Base-by-base conservation (phyloP, 2,888 invertebrate genomes). In the Acleris literana region DNA sequence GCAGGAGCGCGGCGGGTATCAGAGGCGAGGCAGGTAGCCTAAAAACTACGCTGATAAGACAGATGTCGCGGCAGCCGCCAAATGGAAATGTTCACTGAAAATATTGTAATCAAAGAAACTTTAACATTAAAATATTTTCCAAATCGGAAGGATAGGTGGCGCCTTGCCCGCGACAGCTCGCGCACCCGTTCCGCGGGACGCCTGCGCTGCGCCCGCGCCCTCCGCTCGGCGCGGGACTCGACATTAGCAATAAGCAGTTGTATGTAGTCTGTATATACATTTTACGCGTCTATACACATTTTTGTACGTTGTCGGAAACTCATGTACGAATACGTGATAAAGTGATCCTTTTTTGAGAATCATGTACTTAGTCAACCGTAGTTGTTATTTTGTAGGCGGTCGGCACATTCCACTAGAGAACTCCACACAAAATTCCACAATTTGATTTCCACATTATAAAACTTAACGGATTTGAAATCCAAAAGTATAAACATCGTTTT, bases 241-340 rank as follows among this genome's bases (percentile, higher is more conserved):
- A 90, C 86, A 84, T 86, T 92, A 92, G 90, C 90, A 90, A 91
- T 92, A 92, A 92, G 90, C 92, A 89, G 87, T 88, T 89, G 88
- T 90, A 90, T 90, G 86, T 89, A 91, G 84, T 90, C 88, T 92
- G 91, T 91, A 91, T 92, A 91, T 92, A 92, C 87, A 92, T 88
- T 92, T 90, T 92, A 91, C 88, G 90, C 91, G 85, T 91, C 89
- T 92, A 91, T 92, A 92, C 92, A 92, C 86, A 85, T 87, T 92
- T 92, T 92, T 91, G 90, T 91, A 92, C 84, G 86, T 89, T 82
- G 79, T 88, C 82, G 79, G 83, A 80, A 88, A 89, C 86, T 88
- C 87, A 88, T 86, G 87, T 88, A 86, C 79, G 83, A 82, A 85
- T 81, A 88, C 86, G 85, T 86, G 88, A 83, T 82, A 80, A 84